Conservation (phyloP, 2,888 invertebrate species). For the Volucella zonaria region DNA sequence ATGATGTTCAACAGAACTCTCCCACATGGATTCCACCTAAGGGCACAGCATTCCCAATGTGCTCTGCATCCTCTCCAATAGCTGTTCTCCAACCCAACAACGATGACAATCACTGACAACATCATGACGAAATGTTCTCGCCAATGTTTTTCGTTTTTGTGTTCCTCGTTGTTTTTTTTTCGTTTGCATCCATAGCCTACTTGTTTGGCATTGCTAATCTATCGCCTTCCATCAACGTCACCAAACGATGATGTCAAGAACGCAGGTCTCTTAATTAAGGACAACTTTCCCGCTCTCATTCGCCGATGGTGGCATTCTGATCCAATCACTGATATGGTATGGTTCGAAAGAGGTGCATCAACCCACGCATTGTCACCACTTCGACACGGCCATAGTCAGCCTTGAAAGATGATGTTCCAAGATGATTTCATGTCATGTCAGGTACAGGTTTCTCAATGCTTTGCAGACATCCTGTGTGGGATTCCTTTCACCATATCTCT, state of each 20-base stretch:
- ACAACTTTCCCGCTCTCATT: conserved; percentile 54
- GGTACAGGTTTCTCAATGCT: conserved; percentile 46
- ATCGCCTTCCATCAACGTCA: conserved; percentile 65
- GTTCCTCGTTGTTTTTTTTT: no score
- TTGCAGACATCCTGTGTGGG: conserved; percentile 67
- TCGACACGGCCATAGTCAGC: conserved; percentile 37
- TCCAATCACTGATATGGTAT: conserved; percentile 47
- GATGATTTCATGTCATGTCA: conserved; percentile 65
- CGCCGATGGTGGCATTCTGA: conserved; percentile 70
- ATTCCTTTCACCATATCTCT: conserved; percentile 68
- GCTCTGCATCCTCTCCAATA: conserved; percentile 24
- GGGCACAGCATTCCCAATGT: conserved; percentile 25
- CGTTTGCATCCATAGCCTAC: neutral
- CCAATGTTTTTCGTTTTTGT: conserved; percentile 36
- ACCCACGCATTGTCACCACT: conserved; percentile 60
- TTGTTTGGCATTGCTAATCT: conserved; percentile 55
- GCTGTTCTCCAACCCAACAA: conserved; percentile 10
- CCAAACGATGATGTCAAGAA: conserved; percentile 45
- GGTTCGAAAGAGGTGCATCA: conserved; percentile 43
- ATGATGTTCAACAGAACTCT: neutral
- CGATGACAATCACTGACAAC: conserved; percentile 65
- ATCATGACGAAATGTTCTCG: conserved; percentile 71
- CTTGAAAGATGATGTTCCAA: conserved; percentile 69
- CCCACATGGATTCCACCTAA: conserved; percentile 7
- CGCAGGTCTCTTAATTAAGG: conserved; percentile 71